phyloP scores from a whole-genome alignment of 1,140 invertebrate species.

The Diorhabda elongata region DNA sequence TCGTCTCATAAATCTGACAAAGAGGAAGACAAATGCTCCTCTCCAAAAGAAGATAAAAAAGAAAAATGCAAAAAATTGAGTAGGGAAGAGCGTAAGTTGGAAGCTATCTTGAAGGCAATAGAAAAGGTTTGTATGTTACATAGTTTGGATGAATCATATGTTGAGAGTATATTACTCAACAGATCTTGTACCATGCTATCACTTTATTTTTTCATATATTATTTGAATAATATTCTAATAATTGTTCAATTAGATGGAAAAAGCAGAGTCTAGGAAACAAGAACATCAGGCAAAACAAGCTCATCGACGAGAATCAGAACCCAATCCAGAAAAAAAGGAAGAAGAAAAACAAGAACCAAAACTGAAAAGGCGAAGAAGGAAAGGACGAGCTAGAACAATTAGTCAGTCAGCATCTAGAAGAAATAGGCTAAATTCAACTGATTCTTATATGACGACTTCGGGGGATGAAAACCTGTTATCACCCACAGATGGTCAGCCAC shows the following conservation, averaged over 20 bases:
- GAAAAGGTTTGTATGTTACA: constrained; percentile 50
- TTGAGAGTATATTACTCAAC: no score
- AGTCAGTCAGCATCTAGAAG: constrained; percentile 54
- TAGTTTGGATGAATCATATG: no score
- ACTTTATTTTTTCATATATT: neutral
- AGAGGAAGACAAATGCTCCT: constrained; percentile 29
- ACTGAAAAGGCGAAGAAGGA: constrained; percentile 49
- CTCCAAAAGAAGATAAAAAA: constrained; percentile 39
- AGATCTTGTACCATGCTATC: no score
- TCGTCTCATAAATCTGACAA: constrained; percentile 27
- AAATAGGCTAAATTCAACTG: constrained; percentile 65
- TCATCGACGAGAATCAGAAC: constrained; percentile 48
- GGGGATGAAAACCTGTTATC: constrained; percentile 62
- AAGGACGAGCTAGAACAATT: constrained; percentile 59
- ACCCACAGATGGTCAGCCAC: constrained; percentile 42
- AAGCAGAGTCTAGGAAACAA: constrained; percentile 72
- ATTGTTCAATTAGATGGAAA: constrained; percentile 56
- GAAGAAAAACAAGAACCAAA: constrained; percentile 42
- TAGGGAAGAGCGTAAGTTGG: constrained; percentile 94
- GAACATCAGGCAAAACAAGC: constrained; percentile 60
- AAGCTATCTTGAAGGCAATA: constrained; percentile 91
- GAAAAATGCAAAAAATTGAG: constrained; percentile 59
- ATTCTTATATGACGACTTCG: constrained; percentile 63
- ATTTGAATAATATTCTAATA: neutral
- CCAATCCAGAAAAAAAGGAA: constrained; percentile 46